Evolutionary conservation across 2,113 vertebrate species (phyloP), one percentile per base, ranked within the genome.

Genomic region (Odocoileus virginianus): DNA sequence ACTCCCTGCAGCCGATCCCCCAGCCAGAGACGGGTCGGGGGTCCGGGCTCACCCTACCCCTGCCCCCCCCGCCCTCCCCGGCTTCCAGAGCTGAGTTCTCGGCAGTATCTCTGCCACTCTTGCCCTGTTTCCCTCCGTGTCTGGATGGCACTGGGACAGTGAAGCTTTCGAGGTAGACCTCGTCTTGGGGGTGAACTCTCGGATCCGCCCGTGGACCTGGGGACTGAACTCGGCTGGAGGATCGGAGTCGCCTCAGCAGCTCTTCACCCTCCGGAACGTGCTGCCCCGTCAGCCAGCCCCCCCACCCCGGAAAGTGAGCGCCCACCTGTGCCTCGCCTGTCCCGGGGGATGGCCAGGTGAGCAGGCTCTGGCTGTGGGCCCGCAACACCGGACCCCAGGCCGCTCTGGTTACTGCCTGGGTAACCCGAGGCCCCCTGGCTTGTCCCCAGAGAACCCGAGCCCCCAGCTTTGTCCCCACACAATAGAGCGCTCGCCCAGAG

Each of bases 291-390:
- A n/a, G 79, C 47, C 47, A 50, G 17, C 10, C 47, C 43, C 10
- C 30, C 11, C 36, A 23, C 3, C 30, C 36, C 0, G 0, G 13
- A 0, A 6, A 25, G 36, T 1, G 25, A 9, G 40, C 1, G 11
- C 36, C 52, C 61, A 10, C 54, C 61, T 78, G 30, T 15, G 25
- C 25, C 50, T 21, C 0, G 0, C n/a, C 36, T 8, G 40, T 28
- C 79, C 7, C 33, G 1, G 27, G 40, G 76, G 23, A 21, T 0
- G 1, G 30, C 43, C 57, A 27, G 40, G 21, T 54, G 47, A 74
- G 52, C 50, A 6, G 40, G 3, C 27, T 16, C 67, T 36, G 55
- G 47, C 47, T 15, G 3, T 4, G 13, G 54, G 40, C 8, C 36
- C 0, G 9, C 9, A 61, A 61, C 54, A 27, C 47, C 23, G 2